phyloP scores from a whole-genome alignment of 2,797 vertebrate species.

The Tokudaia muenninki region DNA sequence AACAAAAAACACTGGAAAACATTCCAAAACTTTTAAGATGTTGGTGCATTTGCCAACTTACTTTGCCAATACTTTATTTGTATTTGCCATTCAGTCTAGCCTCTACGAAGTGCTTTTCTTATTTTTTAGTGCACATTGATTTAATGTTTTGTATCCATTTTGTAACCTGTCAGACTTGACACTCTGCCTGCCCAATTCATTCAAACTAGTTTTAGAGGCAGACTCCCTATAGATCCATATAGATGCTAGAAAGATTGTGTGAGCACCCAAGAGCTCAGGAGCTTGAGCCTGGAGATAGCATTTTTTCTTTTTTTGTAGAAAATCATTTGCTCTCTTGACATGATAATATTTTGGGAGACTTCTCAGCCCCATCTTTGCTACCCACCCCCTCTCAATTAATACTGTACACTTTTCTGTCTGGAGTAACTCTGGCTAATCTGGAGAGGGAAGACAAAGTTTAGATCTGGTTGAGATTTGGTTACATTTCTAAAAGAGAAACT shows the following conservation, averaged over 20 bases:
- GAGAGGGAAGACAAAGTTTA: background rate
- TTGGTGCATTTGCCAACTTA: conserved; percentile 52
- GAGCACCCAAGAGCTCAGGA: background rate
- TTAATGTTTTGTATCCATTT: conserved; percentile 40
- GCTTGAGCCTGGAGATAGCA: background rate
- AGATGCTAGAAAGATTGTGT: background rate
- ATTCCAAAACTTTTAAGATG: conserved; percentile 81
- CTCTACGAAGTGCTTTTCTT: conserved; percentile 31
- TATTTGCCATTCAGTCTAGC: conserved; percentile 9
- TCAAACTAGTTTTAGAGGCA: conserved; percentile 13
- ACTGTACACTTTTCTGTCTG: background rate
- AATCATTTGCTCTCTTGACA: background rate
- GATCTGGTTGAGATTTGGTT: conserved; percentile 43
- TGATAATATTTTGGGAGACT: background rate
- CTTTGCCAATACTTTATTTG: conserved; percentile 14
- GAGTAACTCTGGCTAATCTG: conserved; percentile 29
- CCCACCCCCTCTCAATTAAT: background rate
- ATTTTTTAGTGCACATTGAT: conserved; percentile 69
- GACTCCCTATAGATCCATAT: background rate
- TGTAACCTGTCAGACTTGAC: conserved; percentile 73
- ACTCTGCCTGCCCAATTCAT: conserved; percentile 22
- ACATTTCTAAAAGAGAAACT: background rate
- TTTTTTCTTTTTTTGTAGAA: background rate
- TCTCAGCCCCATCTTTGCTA: background rate
- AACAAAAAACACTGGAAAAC: conserved; percentile 73